phyloP scores from a whole-genome alignment of 2,888 invertebrate genomes.

The Philaethria dido region DNA sequence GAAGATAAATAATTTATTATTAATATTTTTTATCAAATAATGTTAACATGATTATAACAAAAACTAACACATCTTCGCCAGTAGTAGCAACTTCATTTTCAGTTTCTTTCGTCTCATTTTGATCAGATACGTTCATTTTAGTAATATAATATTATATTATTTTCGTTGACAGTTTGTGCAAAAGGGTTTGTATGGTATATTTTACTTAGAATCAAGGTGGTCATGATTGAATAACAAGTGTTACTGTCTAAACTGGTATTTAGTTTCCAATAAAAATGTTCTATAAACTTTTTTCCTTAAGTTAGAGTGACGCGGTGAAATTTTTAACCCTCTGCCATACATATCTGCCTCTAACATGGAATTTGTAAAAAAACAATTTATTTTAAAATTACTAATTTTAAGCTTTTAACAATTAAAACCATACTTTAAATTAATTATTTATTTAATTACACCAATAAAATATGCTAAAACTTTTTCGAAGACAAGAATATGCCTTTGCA shows the following conservation, averaged over 20 bases:
- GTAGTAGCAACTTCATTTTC: background rate
- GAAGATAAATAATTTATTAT: no score
- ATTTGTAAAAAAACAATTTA: no score
- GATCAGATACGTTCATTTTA: background rate
- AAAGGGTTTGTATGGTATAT: background rate
- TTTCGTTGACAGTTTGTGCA: background rate
- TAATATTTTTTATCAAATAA: no score
- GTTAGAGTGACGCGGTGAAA: no score
- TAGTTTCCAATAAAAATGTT: no score
- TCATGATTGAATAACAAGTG: background rate
- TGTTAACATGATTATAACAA: background rate
- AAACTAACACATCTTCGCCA: background rate
- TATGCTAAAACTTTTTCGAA: background rate
- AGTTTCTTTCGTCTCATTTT: background rate
- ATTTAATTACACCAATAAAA: conserved; percentile 7
- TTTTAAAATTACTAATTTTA: background rate
- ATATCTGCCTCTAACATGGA: no score
- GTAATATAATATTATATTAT: background rate
- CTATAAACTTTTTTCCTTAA: no score
- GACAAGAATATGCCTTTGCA: background rate
- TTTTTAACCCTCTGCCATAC: no score
- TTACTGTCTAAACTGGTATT: no score
- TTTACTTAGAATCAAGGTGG: background rate
- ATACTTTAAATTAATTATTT: background rate
- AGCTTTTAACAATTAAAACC: background rate